phyloP scores from a whole-genome alignment of 2,797 vertebrate genomes.

The Poecilia picta region DNA sequence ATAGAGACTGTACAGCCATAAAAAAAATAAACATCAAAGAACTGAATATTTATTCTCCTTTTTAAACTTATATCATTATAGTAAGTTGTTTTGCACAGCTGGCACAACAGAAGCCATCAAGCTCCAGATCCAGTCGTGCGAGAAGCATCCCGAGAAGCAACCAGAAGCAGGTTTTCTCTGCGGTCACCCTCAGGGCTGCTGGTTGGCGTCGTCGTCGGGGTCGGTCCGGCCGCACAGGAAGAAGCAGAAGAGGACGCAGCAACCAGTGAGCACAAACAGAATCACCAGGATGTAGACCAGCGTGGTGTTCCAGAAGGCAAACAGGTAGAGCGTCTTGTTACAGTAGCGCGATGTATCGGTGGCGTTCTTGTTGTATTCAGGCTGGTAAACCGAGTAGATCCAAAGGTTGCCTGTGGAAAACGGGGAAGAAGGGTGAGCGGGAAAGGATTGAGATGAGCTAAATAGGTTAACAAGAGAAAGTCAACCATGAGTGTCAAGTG shows the following conservation, averaged over 20 bases:
- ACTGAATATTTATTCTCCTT: neutral
- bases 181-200: neutral
- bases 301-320: constrained; percentile 76
- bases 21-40: no score
- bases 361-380: constrained; percentile 47
- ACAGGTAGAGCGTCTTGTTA: constrained; percentile 68
- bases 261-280: neutral
- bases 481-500: neutral
- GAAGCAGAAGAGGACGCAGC: constrained; percentile 25
- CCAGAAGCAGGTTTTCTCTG: neutral
- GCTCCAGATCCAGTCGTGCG: neutral
- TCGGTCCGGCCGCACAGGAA: constrained; percentile 32
- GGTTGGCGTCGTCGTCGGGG: constrained; percentile 23
- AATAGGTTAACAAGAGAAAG: neutral
- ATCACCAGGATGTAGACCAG: constrained; percentile 54
- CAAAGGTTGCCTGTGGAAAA: constrained; percentile 69
- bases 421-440: neutral
- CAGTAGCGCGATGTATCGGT: constrained; percentile 51
- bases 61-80: no score
- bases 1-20: neutral
- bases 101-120: neutral
- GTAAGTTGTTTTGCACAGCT: neutral
- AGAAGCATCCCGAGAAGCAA: neutral
- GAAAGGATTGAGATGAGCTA: neutral
- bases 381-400: constrained; percentile 78